A percentile compares a stretch with the other conserved stretches of the same genome.
Evolutionary conservation across 53 echinoderm and acorn worm genomes (phyloP).

Genomic region (Holothuria scabra): DNA sequence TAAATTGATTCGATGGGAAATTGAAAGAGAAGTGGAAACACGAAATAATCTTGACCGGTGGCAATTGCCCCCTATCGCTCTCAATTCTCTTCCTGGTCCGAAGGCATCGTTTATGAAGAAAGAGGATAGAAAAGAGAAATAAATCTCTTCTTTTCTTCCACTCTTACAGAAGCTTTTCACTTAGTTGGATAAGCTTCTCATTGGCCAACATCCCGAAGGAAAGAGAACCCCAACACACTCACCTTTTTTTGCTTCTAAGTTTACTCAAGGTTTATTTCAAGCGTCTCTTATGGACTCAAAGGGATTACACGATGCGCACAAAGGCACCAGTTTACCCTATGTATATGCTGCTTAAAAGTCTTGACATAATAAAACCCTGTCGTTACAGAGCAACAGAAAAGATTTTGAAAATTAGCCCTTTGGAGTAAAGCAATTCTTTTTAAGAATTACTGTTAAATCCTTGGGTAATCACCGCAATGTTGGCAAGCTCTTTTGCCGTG

Average conservation of each 20-base stretch:
- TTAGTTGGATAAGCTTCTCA: slow-evolving; percentile 15
- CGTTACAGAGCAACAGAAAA: slow-evolving; percentile 28
- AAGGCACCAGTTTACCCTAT: neutral
- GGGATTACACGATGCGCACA: neutral
- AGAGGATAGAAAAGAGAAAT: no score
- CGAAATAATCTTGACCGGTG: no score
- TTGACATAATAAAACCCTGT: slow-evolving; percentile 12
- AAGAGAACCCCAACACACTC: neutral
- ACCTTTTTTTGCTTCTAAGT: neutral
- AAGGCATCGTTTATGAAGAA: no score
- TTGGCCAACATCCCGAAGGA: slow-evolving; percentile 33
- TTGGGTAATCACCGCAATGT: slow-evolving; percentile 30
- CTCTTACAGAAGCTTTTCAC: no score
- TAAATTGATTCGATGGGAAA: no score
- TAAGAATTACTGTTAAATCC: slow-evolving; percentile 33
- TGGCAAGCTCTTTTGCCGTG: slow-evolving; percentile 21
- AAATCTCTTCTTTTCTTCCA: no score
- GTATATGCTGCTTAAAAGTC: slow-evolving; percentile 8
- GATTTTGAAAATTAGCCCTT: slow-evolving; percentile 31
- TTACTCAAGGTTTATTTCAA: slow-evolving; percentile 29
- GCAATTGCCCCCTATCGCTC: no score
- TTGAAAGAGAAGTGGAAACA: no score
- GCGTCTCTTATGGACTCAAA: neutral
- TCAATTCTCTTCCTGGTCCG: no score
- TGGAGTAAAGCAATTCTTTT: slow-evolving; percentile 33